Conservation (phyloP, 2,797 vertebrate species). For the Cirrhinus molitorella region DNA sequence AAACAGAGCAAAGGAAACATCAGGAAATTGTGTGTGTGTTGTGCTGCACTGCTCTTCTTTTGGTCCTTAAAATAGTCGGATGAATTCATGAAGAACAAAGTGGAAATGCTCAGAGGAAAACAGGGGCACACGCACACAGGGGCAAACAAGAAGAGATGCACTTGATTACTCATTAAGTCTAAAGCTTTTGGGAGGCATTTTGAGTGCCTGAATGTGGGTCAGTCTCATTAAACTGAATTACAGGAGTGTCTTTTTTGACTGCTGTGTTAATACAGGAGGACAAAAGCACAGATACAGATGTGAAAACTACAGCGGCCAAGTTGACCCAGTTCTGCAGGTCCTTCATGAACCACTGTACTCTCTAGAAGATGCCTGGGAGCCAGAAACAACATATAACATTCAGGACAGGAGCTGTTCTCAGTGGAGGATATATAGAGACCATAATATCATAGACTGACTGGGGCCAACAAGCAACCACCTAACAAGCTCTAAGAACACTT, state of each 20-base stretch:
- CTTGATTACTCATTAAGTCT: constrained; percentile 37
- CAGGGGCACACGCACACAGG: not conserved
- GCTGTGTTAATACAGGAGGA: constrained; percentile 5
- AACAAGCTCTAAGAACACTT: not conserved
- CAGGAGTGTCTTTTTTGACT: not conserved
- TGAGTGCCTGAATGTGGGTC: constrained; percentile 15
- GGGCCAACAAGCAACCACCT: not conserved
- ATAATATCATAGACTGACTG: not conserved
- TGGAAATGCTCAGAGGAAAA: constrained; percentile 19
- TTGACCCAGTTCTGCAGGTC: constrained; percentile 27
- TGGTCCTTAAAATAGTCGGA: constrained; percentile 26
- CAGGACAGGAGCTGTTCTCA: not conserved
- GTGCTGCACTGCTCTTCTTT: constrained; percentile 25
- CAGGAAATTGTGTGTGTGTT: constrained; percentile 2
- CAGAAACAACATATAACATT: constrained; percentile 18
- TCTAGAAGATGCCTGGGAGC: not conserved
- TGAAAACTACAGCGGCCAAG: constrained; percentile 4
- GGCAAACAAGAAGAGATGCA: constrained; percentile 23
- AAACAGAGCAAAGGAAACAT: constrained; percentile 25
- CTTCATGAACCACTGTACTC: constrained; percentile 4
- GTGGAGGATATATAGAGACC: not conserved
- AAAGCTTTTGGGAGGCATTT: constrained; percentile 26
- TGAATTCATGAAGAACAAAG: constrained; percentile 41
- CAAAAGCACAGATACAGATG: constrained; percentile 27
- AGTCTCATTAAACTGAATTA: constrained; percentile 30